Percentiles rank a stretch among this genome's conserved stretches.
phyloP scores from a whole-genome alignment of 1,140 invertebrate species.

The Schlechtendalia chinensis region DNA sequence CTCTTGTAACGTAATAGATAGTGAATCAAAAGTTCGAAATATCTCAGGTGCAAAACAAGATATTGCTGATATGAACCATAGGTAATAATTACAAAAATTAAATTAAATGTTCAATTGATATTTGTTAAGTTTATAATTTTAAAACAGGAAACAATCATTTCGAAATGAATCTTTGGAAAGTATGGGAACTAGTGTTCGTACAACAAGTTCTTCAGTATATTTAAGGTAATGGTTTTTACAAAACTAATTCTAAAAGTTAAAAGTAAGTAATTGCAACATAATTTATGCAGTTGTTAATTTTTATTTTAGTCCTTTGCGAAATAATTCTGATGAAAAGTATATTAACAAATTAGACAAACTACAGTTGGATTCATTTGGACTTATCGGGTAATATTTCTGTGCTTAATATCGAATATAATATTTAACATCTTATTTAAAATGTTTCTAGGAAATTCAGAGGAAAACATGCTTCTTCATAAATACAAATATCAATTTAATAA shows the following conservation, averaged over 20 bases:
- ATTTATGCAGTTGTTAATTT: not conserved
- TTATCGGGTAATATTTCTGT: not conserved
- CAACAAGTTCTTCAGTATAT: not conserved
- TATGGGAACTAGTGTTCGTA: not conserved
- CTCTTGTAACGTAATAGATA: constrained; percentile 8
- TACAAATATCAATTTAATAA: not conserved
- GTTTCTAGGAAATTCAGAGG: not conserved
- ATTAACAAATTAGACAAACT: not conserved
- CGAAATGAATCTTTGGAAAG: not conserved
- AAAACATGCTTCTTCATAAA: not conserved
- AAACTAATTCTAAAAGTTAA: too few species aligned
- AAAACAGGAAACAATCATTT: constrained; percentile 25
- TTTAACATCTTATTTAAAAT: not conserved
- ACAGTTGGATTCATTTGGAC: constrained; percentile 6
- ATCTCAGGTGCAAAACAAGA: not conserved
- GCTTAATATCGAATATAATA: not conserved
- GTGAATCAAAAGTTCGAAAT: not conserved
- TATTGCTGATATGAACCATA: not conserved
- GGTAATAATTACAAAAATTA: not conserved
- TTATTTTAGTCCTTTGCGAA: not conserved
- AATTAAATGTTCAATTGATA: not conserved
- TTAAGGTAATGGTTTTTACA: not conserved
- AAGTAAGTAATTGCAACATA: too few species aligned
- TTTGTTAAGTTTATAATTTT: not conserved
- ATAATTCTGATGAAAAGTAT: not conserved